Percentiles rank a stretch among this genome's conserved stretches.
Conservation (phyloP, 2,888 invertebrate species). For the Trachelus tabidus region DNA sequence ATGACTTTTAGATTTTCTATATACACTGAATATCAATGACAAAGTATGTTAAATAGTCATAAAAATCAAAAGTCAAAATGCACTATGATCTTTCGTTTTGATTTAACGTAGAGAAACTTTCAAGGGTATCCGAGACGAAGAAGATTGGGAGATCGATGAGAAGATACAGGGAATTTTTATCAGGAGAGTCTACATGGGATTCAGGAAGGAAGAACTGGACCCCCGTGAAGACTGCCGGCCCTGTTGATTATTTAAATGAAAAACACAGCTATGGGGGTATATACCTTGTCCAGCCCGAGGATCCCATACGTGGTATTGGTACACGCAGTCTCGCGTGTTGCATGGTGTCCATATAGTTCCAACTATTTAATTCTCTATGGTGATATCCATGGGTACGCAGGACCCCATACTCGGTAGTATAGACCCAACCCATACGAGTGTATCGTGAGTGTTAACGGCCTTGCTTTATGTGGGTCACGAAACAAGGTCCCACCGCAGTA, state of each 20-base stretch:
- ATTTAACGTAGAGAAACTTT: neutral
- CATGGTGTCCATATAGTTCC: constrained; percentile 28
- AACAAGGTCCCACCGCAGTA: constrained; percentile 61
- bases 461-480: constrained; percentile 65
- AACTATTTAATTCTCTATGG: constrained; percentile 11
- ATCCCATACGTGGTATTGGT: neutral
- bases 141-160: neutral
- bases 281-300: constrained; percentile 1
- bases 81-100: neutral
- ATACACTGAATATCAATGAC: neutral
- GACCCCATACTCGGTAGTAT: constrained; percentile 32
- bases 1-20: neutral
- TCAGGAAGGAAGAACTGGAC: neutral
- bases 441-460: constrained; percentile 62
- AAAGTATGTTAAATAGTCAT: neutral
- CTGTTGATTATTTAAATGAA: constrained; percentile 12
- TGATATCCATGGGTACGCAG: constrained; percentile 23
- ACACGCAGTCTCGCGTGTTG: constrained; percentile 24
- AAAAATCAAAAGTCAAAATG: neutral
- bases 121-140: neutral
- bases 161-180: neutral
- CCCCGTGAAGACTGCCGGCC: constrained; percentile 2
- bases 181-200: neutral
- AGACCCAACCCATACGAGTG: constrained; percentile 48
- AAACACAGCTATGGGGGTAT: constrained; percentile 13